Conservation (phyloP, 2,797 vertebrate genomes). For the Xiphophorus birchmanni region DNA sequence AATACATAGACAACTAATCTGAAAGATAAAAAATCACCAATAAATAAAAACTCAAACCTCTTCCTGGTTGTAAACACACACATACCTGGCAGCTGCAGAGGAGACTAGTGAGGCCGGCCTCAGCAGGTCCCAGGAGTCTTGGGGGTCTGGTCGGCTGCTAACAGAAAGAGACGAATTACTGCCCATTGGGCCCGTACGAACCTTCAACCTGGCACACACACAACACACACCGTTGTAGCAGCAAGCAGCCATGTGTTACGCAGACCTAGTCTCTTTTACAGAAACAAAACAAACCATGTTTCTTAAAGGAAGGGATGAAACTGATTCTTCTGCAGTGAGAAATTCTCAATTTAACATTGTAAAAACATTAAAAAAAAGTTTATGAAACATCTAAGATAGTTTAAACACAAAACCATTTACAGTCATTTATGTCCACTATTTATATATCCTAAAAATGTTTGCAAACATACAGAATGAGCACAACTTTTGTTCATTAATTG, state of each 20-base stretch:
- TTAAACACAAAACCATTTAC: not conserved
- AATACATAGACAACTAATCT: not conserved
- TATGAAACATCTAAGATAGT: not conserved
- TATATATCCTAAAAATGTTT: not conserved
- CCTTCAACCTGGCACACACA: constrained; percentile 69
- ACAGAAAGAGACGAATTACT: constrained; percentile 76
- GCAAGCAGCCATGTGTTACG: not conserved
- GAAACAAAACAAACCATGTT: not conserved
- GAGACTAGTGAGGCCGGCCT: constrained; percentile 53
- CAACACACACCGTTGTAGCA: not conserved
- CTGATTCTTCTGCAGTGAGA: not conserved
- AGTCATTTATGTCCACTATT: not conserved
- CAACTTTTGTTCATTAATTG: not conserved
- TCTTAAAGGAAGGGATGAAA: not conserved
- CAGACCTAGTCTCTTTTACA: not conserved
- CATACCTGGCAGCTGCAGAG: constrained; percentile 69
- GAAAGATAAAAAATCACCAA: not conserved
- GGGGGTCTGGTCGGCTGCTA: constrained; percentile 62
- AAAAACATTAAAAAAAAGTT: not conserved
- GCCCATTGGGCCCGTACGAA: constrained; percentile 57
- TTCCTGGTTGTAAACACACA: not conserved
- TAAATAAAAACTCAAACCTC: not conserved
- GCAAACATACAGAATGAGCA: not conserved
- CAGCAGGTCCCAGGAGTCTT: constrained; percentile 74
- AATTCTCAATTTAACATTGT: not conserved